Evolutionary conservation across 2,113 vertebrate species (phyloP), one percentile per base, ranked within the genome.

Genomic region (Nicator chloris): DNA sequence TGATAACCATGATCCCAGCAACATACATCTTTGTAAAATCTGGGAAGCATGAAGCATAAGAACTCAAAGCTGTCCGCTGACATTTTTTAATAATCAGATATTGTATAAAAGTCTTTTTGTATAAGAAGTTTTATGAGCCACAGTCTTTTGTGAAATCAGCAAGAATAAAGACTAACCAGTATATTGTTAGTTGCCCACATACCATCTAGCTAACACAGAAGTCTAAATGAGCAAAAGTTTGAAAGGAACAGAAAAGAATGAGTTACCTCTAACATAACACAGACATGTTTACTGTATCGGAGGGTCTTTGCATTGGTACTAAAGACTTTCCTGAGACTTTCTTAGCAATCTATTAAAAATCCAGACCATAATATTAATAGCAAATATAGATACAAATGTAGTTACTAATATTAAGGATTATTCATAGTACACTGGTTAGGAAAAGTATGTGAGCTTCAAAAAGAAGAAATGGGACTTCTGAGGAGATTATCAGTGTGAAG

Each of bases 11-110:
- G 31, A 54, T 80, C 22, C 47, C 23, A 51, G 72, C 19, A 86
- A 68, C 54, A 54, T 39, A 70, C 35, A 86, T 90, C 79, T 91
- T 92, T 56, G 35, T 63, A 94, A 94, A 95, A 95, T 50, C 63
- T 93, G 68, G 59, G 51, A 90, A 75, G 35, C 31, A 23, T 92
- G 47, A 94, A 92, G 20, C 33, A 16, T 56, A 85, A 91, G 53
- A 95, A 51, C 45, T 79, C 82, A 72, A 82, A 92, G 37, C 24
- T 85, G 63, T 61, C 23, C 72, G 61, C 35, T 72, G 35, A 82
- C 22, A 39, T 63, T 92, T 89, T 91, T 82, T 44, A 87, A 82
- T 91, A 89, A 69, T 85, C 16, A 50, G 31, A 49, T 11, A 81
- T 56, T 70, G 6, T 35, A 84, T 40, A 75, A 65, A 50, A 23